These are phyloP conservation scores for Shinisaurus crocodilurus DNA, from an alignment of 2,113 vertebrate genomes.

Conservation along the genomic window DNA sequence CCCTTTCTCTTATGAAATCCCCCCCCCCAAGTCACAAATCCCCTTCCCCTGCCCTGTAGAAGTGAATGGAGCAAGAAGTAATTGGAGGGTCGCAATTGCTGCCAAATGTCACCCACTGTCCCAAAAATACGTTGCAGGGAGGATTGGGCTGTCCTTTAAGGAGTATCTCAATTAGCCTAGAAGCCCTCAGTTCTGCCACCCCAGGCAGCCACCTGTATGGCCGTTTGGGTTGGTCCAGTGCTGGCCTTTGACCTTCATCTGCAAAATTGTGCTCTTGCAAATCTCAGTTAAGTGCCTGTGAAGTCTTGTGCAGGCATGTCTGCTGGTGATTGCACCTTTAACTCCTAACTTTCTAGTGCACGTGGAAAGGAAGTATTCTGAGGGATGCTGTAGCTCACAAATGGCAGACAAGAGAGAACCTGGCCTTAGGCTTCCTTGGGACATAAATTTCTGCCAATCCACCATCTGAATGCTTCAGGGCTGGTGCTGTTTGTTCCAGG, in stretches of 20 bases:
- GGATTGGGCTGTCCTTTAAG: neutral
- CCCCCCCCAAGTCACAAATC: neutral
- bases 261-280: neutral
- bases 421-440: neutral
- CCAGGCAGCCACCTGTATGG: neutral
- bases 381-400: neutral
- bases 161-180: neutral
- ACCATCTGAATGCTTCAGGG: neutral
- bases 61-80: neutral
- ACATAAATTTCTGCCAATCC: neutral
- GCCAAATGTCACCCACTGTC: neutral
- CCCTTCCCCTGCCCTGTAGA: neutral
- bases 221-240: neutral
- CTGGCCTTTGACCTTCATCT: neutral
- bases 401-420: neutral
- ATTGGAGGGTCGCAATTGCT: neutral
- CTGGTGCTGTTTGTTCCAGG: neutral
- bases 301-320: neutral
- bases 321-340: neutral
- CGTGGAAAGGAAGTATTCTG: neutral
- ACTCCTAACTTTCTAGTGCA: neutral
- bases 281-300: neutral
- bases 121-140: neutral
- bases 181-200: neutral
- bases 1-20: neutral